Evolutionary conservation across 1,140 invertebrate genomes (phyloP).

Genomic region (Drusus annulatus): DNA sequence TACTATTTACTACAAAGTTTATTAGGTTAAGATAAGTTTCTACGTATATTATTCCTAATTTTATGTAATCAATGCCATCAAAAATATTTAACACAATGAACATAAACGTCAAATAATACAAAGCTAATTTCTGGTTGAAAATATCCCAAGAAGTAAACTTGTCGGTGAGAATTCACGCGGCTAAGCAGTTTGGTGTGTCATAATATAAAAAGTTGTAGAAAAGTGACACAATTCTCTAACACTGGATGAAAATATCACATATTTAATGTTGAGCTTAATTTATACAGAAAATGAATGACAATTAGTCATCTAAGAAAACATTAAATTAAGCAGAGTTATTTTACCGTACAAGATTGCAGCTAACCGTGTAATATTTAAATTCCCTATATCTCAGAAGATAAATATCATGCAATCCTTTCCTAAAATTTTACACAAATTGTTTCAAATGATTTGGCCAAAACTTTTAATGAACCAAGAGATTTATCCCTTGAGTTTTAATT

Average conservation of each 20-base stretch:
- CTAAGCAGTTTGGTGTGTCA: constrained; percentile 2
- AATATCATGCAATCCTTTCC: constrained; percentile 40
- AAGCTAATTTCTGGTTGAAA: constrained; percentile 24
- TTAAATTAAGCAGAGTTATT: constrained; percentile 7
- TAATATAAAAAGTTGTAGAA: constrained; percentile 27
- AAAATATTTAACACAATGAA: constrained; percentile 32
- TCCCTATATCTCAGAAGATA: constrained; percentile 32
- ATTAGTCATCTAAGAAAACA: constrained; percentile 7
- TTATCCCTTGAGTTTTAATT: not conserved
- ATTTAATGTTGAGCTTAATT: constrained; percentile 72
- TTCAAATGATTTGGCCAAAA: constrained; percentile 42
- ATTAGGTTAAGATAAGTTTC: constrained; percentile 48
- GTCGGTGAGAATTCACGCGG: not conserved
- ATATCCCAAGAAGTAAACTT: constrained; percentile 3
- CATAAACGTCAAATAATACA: constrained; percentile 10
- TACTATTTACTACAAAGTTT: constrained; percentile 56
- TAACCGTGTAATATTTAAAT: constrained; percentile 35
- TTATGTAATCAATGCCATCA: constrained; percentile 35
- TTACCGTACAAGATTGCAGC: constrained; percentile 33
- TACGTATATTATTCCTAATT: constrained; percentile 53
- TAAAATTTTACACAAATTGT: constrained; percentile 37
- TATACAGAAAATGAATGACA: constrained; percentile 62
- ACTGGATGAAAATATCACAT: constrained; percentile 69
- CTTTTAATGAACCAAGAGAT: not conserved
- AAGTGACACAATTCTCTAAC: constrained; percentile 51